Percentiles rank a stretch among this genome's conserved stretches.
Conservation (phyloP, 2,888 invertebrate species). For the Pedicia rivosa region DNA sequence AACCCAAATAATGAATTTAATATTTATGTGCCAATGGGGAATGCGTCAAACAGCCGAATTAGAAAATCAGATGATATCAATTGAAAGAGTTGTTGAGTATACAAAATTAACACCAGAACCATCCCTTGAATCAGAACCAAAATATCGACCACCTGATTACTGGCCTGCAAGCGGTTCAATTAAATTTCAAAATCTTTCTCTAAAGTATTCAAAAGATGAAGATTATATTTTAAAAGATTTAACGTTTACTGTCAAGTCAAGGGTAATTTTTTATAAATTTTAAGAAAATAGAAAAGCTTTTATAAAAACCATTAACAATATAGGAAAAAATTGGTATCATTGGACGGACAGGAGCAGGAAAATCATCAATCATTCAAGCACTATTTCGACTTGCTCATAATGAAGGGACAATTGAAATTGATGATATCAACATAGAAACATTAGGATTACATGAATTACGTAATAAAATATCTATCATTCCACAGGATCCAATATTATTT, state of each 20-base stretch:
- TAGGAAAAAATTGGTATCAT: slow-evolving; percentile 50
- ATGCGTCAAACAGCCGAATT: slow-evolving; percentile 52
- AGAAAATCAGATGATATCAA: slow-evolving; percentile 44
- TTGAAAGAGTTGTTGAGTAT: slow-evolving; percentile 51
- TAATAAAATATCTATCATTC: slow-evolving; percentile 65
- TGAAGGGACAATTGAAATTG: slow-evolving; percentile 52
- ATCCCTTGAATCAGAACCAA: slow-evolving; percentile 6
- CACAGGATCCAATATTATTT: slow-evolving; percentile 70
- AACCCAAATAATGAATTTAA: slow-evolving; percentile 35
- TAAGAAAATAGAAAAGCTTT: too few species aligned
- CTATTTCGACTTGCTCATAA: slow-evolving; percentile 60
- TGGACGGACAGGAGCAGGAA: slow-evolving; percentile 68
- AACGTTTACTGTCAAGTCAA: slow-evolving; percentile 34
- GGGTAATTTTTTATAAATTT: slow-evolving; percentile 6
- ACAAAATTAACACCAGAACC: slow-evolving; percentile 16
- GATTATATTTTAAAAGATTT: slow-evolving; percentile 52
- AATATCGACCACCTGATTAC: background rate
- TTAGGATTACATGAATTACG: slow-evolving; percentile 56
- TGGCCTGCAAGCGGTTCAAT: slow-evolving; percentile 50
- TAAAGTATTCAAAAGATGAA: slow-evolving; percentile 47
- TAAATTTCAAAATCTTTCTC: slow-evolving; percentile 39
- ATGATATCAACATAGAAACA: slow-evolving; percentile 44
- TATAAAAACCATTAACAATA: too few species aligned
- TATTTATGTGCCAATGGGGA: slow-evolving; percentile 42
- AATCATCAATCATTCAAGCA: slow-evolving; percentile 52